Base-by-base conservation (phyloP, 2,888 invertebrate species). In the Agrotis clavis region DNA sequence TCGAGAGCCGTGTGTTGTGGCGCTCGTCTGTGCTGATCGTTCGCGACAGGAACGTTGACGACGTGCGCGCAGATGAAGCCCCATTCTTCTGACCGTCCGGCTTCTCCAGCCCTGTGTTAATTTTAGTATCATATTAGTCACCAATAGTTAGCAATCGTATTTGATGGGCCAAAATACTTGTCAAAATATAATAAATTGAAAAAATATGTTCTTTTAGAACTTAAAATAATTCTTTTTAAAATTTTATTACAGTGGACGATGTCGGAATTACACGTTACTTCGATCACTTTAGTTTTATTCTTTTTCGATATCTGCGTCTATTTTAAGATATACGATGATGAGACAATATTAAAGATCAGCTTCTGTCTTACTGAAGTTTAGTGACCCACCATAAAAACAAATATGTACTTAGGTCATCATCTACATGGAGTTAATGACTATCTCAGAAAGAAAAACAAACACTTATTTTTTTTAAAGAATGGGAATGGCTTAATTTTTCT, bases 1-100 rank as follows among this genome's bases (percentile, higher is more conserved):
- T 77, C 6, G 94, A 92, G 65, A 91, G 90, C 73, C 92, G 90
- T 60, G 92, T 84, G 75, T 91, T 90, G 74, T 92, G 88, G 48
- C 95, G 92, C 79, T 95, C 95, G 64, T 96, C 95, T 19, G 90
- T 88, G 89, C 96, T 96, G 88, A 96, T 91, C 71, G 94, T 94
- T 72, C 96, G 90, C 11, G 96, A 96, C 66, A 96, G 91, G 89
- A 95, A 92, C 21, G 96, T 95, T 50, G 95, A 94, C 0, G 95
- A 95, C 0, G 96, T 96, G 51, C 95, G 90, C 21, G 87, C 94
- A 6, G 95, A 92, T 2, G 93, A 90, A 0, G 92, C 84, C 51
- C 93, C 94, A 73, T 94, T 94, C 89, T 95, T 95, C 91, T 92
- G 93, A 57, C 91, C 88, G 70, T 93, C 93, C 68, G 93, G 92